Evolutionary conservation across 2,888 invertebrate genomes (phyloP).

Genomic region (Chamaedrilus cognettii): DNA sequence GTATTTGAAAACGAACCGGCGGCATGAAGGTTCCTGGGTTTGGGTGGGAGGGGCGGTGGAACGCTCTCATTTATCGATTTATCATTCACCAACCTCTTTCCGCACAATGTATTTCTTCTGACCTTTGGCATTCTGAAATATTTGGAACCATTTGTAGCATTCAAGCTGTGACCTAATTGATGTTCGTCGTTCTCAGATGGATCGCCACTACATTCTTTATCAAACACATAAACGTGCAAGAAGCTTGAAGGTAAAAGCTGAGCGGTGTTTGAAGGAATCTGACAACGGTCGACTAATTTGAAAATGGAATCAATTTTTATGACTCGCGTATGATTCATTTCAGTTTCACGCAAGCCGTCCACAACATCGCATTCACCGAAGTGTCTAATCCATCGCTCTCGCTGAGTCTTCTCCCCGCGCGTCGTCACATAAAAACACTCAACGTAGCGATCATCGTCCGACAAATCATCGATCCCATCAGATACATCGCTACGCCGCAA

Average conservation of each 20-base stretch:
- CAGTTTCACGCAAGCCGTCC: constrained; percentile 1
- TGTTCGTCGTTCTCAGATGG: too few relatives aligned
- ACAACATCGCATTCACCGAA: constrained; percentile 4
- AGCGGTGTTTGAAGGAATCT: too few relatives aligned
- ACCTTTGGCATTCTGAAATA: background rate
- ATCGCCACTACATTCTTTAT: too few relatives aligned
- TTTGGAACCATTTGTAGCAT: background rate
- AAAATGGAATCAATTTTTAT: constrained; percentile 34
- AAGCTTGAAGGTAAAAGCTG: constrained; percentile 30
- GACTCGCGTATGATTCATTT: constrained; percentile 28
- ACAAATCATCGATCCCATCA: background rate
- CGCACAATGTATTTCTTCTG: background rate
- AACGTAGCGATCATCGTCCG: constrained; percentile 21
- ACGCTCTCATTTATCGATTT: constrained; percentile 11
- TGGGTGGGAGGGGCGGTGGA: constrained; percentile 40
- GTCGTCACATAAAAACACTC: constrained; percentile 36
- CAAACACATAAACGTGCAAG: constrained; percentile 25
- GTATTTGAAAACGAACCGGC: background rate
- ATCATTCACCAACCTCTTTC: background rate
- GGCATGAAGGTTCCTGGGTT: constrained; percentile 35
- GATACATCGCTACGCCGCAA: background rate
- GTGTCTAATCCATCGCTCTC: constrained; percentile 36
- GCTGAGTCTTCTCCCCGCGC: constrained; percentile 22
- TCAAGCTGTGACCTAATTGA: background rate
- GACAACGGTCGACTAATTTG: constrained; percentile 21